Conservation (phyloP, 2,113 vertebrate species). For the Scortum barcoo region DNA sequence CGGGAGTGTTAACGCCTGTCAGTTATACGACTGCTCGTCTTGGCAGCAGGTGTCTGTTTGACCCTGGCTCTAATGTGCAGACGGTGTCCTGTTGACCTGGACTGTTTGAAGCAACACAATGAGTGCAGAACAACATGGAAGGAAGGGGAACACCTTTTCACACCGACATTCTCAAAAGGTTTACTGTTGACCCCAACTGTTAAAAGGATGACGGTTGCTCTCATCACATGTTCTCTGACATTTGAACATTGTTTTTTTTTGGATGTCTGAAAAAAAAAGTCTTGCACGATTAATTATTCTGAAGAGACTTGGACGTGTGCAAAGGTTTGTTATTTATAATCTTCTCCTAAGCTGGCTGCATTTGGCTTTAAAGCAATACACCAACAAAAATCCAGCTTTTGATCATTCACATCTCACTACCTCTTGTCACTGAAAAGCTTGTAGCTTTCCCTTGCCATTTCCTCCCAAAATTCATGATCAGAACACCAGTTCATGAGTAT, state of each 20-base stretch:
- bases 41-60: slow-evolving; percentile 73
- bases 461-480: background rate
- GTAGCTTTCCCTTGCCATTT: too few species aligned
- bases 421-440: background rate
- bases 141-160: slow-evolving; percentile 28
- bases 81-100: slow-evolving; percentile 67
- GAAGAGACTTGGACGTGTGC: background rate
- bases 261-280: background rate
- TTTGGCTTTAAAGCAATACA: background rate
- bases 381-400: background rate
- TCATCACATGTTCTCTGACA: slow-evolving; percentile 31
- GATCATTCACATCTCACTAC: too few species aligned
- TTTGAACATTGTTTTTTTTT: background rate
- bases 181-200: slow-evolving; percentile 37
- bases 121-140: slow-evolving; percentile 30
- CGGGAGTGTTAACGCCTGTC: slow-evolving; percentile 81
- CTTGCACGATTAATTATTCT: background rate
- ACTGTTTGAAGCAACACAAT: slow-evolving; percentile 32
- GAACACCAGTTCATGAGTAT: background rate
- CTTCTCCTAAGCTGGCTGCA: background rate
- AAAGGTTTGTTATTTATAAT: background rate
- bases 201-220: slow-evolving; percentile 30
- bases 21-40: slow-evolving; percentile 66
- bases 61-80: slow-evolving; percentile 65
- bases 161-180: slow-evolving; percentile 47